phyloP scores from a whole-genome alignment of 1,140 invertebrate genomes.

The Cherax destructor region DNA sequence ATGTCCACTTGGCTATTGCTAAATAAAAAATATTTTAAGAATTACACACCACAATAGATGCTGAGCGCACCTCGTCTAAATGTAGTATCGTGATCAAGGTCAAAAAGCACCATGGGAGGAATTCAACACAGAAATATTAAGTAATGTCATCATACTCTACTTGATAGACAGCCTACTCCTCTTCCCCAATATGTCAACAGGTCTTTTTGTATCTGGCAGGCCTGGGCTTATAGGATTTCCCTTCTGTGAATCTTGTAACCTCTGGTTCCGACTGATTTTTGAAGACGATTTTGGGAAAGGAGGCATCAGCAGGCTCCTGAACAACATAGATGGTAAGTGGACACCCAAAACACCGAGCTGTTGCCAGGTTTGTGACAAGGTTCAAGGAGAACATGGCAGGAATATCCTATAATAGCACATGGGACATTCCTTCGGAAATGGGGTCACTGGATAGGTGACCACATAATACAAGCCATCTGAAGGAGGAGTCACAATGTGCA shows the following conservation, averaged over 20 bases:
- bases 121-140: too few relatives aligned
- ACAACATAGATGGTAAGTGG: conserved; percentile 35
- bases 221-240: not conserved
- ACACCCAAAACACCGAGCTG: conserved; percentile 23
- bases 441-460: conserved; percentile 23
- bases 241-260: not conserved
- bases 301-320: not conserved
- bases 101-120: too few relatives aligned
- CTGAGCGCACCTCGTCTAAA: too few relatives aligned
- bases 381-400: conserved; percentile 28
- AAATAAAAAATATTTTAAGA: too few relatives aligned
- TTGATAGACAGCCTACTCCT: not conserved
- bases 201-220: not conserved
- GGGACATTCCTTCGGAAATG: conserved; percentile 22
- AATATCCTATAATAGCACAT: conserved; percentile 44
- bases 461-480: conserved; percentile 38
- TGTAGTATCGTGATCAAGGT: too few relatives aligned
- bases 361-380: conserved; percentile 20
- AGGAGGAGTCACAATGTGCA: not conserved
- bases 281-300: conserved; percentile 18
- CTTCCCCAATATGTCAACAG: not conserved
- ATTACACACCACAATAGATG: too few relatives aligned
- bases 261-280: not conserved
- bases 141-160: not conserved
- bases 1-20: too few relatives aligned